A percentile compares a stretch with the other conserved stretches of the same genome.
These are phyloP conservation scores for Muscidifurax raptorellus DNA, from an alignment of 1,140 invertebrate genomes.

Conservation along the genomic window DNA sequence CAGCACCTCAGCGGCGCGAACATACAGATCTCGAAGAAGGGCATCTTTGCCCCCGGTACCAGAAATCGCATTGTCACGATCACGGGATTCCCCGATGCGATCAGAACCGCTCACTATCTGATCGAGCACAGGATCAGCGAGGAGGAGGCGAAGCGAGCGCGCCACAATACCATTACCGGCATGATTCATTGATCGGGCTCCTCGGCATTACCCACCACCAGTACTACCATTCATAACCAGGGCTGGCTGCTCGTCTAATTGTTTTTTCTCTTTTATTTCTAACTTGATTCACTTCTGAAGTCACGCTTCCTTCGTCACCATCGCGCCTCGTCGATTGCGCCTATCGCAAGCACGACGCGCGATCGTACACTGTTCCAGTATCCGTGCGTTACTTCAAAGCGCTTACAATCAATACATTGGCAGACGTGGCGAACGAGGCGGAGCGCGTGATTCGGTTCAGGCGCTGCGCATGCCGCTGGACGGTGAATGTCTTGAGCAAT, in stretches of 20 bases:
- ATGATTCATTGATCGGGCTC: constrained; percentile 78
- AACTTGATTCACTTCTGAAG: neutral
- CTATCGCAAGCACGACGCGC: neutral
- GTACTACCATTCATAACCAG: neutral
- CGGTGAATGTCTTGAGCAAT: neutral
- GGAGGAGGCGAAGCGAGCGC: constrained; percentile 94
- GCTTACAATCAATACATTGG: constrained; percentile 21
- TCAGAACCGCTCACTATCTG: constrained; percentile 92
- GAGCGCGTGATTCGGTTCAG: neutral
- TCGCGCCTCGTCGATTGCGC: too few species aligned
- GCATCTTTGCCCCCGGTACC: constrained; percentile 96
- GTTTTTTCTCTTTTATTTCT: neutral
- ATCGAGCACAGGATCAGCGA: constrained; percentile 97
- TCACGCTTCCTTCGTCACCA: neutral
- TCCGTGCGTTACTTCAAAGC: neutral
- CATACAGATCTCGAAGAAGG: constrained; percentile 99
- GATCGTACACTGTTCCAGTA: neutral
- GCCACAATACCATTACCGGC: constrained; percentile 88
- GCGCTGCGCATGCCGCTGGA: neutral
- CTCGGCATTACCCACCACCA: constrained; percentile 28
- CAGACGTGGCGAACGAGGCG: neutral
- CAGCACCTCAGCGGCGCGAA: constrained; percentile 97
- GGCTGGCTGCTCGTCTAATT: constrained; percentile 41
- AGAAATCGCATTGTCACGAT: constrained; percentile 98
- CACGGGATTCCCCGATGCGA: constrained; percentile 90